Percentiles rank a stretch among this genome's conserved stretches.
Conservation (phyloP, 2,888 invertebrate genomes). For the Abrostola triplasia region DNA sequence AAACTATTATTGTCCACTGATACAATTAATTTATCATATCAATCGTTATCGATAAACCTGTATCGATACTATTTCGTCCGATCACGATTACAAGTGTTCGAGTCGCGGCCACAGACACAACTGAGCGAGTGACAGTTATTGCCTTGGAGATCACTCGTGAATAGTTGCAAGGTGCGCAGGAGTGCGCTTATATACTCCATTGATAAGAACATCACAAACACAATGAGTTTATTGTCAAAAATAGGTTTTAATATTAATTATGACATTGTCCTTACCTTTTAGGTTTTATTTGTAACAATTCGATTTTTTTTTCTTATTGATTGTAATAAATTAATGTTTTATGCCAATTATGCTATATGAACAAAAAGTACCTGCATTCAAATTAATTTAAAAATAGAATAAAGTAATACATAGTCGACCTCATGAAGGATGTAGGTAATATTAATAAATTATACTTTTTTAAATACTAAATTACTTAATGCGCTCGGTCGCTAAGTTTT, state of each 20-base stretch:
- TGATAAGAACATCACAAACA: constrained; percentile 43
- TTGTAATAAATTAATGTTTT: too few species aligned
- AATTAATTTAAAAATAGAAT: too few species aligned
- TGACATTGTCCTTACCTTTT: not conserved
- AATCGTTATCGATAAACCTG: constrained; percentile 29
- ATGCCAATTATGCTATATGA: too few species aligned
- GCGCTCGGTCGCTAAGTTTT: too few species aligned
- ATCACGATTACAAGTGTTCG: constrained; percentile 35
- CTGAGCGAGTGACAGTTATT: constrained; percentile 43
- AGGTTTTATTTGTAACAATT: not conserved
- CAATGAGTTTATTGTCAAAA: constrained; percentile 12
- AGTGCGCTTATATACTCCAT: constrained; percentile 50
- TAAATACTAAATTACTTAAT: too few species aligned
- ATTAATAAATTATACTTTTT: too few species aligned
- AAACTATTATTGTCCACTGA: constrained; percentile 18
- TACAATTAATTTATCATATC: constrained; percentile 13
- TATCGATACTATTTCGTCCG: constrained; percentile 40
- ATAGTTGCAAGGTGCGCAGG: constrained; percentile 40
- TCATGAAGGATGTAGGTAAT: too few species aligned
- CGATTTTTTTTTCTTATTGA: too few species aligned
- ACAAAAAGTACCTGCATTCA: too few species aligned
- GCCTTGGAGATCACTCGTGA: constrained; percentile 49
- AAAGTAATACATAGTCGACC: too few species aligned
- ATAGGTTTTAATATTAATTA: constrained; percentile 4
- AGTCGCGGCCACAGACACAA: constrained; percentile 6